Evolutionary conservation across 2,113 vertebrate genomes (phyloP), one percentile per base, ranked within the genome.

Genomic region (Poicephalus gulielmi): DNA sequence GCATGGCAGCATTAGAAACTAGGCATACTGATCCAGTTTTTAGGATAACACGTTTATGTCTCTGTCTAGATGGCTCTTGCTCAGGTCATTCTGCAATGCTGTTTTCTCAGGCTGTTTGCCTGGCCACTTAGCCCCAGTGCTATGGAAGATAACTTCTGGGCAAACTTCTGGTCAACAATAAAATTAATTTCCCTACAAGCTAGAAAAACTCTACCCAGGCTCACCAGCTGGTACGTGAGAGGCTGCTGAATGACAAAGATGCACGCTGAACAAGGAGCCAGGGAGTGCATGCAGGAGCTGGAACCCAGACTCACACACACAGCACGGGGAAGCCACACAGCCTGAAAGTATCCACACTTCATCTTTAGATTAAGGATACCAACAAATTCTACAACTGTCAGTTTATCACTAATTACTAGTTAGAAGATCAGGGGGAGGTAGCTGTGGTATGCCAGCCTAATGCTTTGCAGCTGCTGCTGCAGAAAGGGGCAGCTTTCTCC

Each of bases 211-310:
- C 27, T 44, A 52, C 43, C 7, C 31, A 23, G 57, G 31, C 9
- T 63, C 59, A 39, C 16, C 16, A 17, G 20, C n/a, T 16, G 31
- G 35, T 35, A 79, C 6, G 18, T 0, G 0, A 62, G 28, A 59
- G 17, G 35, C 28, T 68, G 75, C 27, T 52, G 63, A 63, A 46
- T 4, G 19, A 55, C 33, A 62, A 30, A 18, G 52, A 22, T 23
- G 30, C 20, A 41, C 0, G 0, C 28, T 41, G 37, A 43, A 62
- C 44, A 47, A 64, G 50, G 44, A 73, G 27, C 7, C 17, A 37
- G 6, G 17, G 8, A 2, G 2, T 7, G 1, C 20, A 12, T 1
- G n/a, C 31, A 31, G 39, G 41, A 67, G 41, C 22, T 57, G 30
- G 9, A 77, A 49, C 8, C 11, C 47, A 67, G 46, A n/a, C 18